A percentile compares a stretch with the other conserved stretches of the same genome.
Evolutionary conservation across 2,113 vertebrate genomes (phyloP).

Genomic region (Fregetta grallaria): DNA sequence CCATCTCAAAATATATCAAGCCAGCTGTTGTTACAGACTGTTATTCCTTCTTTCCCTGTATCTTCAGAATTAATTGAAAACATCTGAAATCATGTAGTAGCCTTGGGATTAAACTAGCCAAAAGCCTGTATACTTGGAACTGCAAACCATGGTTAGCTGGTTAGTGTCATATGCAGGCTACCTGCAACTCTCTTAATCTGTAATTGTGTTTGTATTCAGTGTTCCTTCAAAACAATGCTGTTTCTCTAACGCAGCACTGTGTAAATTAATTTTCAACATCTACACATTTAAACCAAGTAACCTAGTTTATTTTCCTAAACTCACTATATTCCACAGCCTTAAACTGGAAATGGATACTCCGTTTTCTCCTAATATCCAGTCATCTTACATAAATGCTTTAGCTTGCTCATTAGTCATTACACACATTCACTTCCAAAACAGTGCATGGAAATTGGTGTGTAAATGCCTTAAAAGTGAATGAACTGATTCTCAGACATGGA

Average conservation of each 20-base stretch:
- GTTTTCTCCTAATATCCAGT: background rate
- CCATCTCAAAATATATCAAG: background rate
- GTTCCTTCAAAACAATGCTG: background rate
- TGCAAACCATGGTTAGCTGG: background rate
- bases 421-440: background rate
- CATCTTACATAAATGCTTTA: background rate
- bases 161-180: background rate
- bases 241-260: background rate
- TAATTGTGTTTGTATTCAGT: background rate
- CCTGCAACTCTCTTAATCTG: background rate
- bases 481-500: constrained; percentile 10
- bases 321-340: background rate
- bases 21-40: background rate
- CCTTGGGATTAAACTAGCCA: background rate
- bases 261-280: background rate
- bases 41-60: background rate
- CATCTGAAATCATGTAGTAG: background rate
- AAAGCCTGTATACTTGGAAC: background rate
- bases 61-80: background rate
- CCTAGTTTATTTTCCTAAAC: background rate
- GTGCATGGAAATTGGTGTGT: background rate
- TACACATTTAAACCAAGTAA: background rate
- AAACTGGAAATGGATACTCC: background rate
- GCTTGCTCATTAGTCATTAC: background rate
- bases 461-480: background rate